Percentiles rank a stretch among this genome's conserved stretches.
phyloP scores from a whole-genome alignment of 2,797 vertebrate species.

The Numenius phaeopus region DNA sequence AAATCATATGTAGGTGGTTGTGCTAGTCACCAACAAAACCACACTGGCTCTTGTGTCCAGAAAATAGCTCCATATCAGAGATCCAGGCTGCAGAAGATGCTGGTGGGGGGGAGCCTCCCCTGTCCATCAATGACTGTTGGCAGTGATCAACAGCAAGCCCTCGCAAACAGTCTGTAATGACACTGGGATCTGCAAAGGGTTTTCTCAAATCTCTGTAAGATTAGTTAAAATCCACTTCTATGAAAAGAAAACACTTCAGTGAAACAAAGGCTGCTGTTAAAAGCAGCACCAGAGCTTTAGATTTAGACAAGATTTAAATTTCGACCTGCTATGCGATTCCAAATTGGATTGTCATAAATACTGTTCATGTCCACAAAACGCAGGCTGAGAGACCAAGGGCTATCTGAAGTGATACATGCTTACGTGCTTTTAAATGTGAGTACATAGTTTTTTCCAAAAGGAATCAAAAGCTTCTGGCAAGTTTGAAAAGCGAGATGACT shows the following conservation, averaged over 20 bases:
- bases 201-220: not conserved
- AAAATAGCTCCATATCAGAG: not conserved
- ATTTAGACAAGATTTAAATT: not conserved
- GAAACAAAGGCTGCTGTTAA: not conserved
- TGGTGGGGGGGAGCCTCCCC: not conserved
- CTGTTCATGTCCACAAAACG: not conserved
- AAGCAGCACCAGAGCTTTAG: not conserved
- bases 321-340: not conserved
- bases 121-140: accelerated
- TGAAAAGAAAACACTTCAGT: not conserved
- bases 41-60: not conserved
- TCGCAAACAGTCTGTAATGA: not conserved
- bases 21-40: not conserved
- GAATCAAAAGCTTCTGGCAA: constrained; percentile 26
- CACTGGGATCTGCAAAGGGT: not conserved
- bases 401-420: not conserved
- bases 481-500: constrained; percentile 1
- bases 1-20: not conserved
- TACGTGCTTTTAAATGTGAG: not conserved
- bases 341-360: not conserved
- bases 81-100: not conserved
- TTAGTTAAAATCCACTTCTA: not conserved
- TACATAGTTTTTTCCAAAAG: not conserved
- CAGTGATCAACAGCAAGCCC: not conserved
- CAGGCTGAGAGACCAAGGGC: not conserved